These are phyloP conservation scores for Agrotis exclamationis DNA, from an alignment of 2,888 invertebrate genomes.

Conservation along the genomic window DNA sequence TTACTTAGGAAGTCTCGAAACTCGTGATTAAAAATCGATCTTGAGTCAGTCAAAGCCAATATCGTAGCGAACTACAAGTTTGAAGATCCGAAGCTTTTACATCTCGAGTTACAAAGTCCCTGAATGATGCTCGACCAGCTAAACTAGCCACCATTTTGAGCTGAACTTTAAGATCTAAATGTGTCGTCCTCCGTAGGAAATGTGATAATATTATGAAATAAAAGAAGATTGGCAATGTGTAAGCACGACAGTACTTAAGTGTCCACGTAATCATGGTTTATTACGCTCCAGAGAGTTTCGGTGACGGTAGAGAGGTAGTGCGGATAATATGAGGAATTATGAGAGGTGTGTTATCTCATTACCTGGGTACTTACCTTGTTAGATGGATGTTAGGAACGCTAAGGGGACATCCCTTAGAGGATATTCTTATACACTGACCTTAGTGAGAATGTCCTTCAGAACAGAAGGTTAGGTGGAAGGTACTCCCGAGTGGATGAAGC, in stretches of 20 bases:
- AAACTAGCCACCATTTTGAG: neutral
- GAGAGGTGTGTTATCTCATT: conserved; percentile 44
- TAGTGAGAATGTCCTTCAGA: neutral
- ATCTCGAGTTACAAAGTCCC: conserved; percentile 17
- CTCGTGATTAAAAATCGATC: conserved; percentile 1
- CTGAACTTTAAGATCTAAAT: conserved; percentile 12
- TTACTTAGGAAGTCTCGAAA: conserved; percentile 11
- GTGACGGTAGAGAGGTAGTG: conserved; percentile 30
- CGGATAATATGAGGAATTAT: conserved; percentile 31
- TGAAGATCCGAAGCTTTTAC: neutral
- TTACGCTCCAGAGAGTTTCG: conserved; percentile 38
- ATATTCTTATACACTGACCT: conserved; percentile 2
- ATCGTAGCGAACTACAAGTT: neutral
- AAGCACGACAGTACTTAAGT: conserved; percentile 28
- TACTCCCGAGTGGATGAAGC: neutral
- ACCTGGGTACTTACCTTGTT: conserved; percentile 13
- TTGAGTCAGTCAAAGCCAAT: neutral
- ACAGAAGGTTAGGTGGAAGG: neutral
- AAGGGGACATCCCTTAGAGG: neutral
- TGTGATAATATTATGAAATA: conserved; percentile 36
- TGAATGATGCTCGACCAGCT: conserved; percentile 2
- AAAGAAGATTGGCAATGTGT: conserved; percentile 32
- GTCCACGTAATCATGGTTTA: conserved; percentile 49
- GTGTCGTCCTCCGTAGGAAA: neutral
- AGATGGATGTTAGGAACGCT: conserved; percentile 11